Conservation (phyloP, 1,140 invertebrate genomes). For the Ceratoteleas bidentatus region DNA sequence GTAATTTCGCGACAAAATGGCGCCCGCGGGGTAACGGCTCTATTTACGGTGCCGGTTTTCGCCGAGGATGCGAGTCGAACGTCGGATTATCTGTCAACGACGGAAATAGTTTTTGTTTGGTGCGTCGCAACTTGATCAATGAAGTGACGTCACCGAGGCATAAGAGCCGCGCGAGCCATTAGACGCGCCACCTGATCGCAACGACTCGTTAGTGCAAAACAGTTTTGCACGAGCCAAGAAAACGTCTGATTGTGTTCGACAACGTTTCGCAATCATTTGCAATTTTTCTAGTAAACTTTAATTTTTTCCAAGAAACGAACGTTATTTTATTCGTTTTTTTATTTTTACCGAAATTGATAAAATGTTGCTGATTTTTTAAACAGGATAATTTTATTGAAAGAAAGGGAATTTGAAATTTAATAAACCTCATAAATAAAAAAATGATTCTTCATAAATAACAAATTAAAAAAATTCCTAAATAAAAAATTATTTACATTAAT, state of each 20-base stretch:
- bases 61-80: conserved; percentile 3
- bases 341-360: too few species aligned
- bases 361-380: too few species aligned
- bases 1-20: conserved; percentile 28
- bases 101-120: conserved; percentile 68
- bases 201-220: too few species aligned
- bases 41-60: conserved; percentile 35
- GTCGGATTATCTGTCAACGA: conserved; percentile 31
- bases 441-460: too few species aligned
- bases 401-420: too few species aligned
- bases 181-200: conserved; percentile 2
- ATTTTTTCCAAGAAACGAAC: too few species aligned
- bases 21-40: conserved; percentile 27
- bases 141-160: conserved; percentile 64
- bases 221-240: conserved; percentile 10
- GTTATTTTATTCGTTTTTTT: too few species aligned
- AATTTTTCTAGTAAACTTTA: too few species aligned
- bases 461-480: too few species aligned
- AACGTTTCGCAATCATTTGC: not conserved
- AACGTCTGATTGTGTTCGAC: not conserved
- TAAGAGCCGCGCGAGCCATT: conserved; percentile 31
- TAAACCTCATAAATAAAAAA: too few species aligned
- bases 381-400: too few species aligned
- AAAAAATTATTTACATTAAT: too few species aligned
- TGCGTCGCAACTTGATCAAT: conserved; percentile 63